phyloP scores from a whole-genome alignment of 1,140 invertebrate genomes.

The Drosophila teissieri region DNA sequence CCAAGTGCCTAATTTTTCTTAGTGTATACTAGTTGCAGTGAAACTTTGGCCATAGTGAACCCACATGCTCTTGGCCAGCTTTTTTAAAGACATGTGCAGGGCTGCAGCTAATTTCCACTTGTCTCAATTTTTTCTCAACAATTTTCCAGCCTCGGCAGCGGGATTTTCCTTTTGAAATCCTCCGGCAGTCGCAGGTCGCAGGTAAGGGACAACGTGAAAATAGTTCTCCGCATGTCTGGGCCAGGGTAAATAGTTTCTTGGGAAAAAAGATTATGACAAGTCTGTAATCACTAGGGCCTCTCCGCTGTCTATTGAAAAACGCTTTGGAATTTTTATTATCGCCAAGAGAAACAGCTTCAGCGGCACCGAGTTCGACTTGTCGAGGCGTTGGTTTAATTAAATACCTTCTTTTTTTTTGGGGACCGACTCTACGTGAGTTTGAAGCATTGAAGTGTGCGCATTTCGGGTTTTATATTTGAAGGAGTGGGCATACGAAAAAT shows the following conservation, averaged over 20 bases:
- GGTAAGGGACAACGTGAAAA: conserved; percentile 52
- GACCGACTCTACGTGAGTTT: conserved; percentile 66
- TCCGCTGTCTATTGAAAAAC: conserved; percentile 70
- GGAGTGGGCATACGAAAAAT: conserved; percentile 22
- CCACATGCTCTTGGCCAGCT: conserved; percentile 27
- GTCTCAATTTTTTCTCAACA: conserved; percentile 56
- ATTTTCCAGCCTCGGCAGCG: conserved; percentile 52
- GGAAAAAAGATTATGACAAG: conserved; percentile 81
- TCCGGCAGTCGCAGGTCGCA: conserved; percentile 28
- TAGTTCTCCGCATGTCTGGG: conserved; percentile 38
- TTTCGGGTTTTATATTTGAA: conserved; percentile 38
- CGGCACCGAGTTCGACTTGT: conserved; percentile 12
- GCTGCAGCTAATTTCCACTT: conserved; percentile 70
- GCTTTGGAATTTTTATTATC: conserved; percentile 81
- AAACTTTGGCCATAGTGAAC: conserved; percentile 48
- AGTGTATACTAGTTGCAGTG: conserved; percentile 27
- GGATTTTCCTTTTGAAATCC: conserved; percentile 69
- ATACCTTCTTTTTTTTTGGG: conserved; percentile 20
- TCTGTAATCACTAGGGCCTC: conserved; percentile 66
- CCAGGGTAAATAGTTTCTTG: conserved; percentile 75
- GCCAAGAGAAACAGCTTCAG: conserved; percentile 28
- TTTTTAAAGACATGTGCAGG: conserved; percentile 47
- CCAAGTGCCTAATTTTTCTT: neutral
- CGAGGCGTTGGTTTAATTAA: conserved; percentile 70
- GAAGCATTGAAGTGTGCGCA: conserved; percentile 51